phyloP scores from a whole-genome alignment of 1,140 invertebrate species.

The Drosophila baimaii region DNA sequence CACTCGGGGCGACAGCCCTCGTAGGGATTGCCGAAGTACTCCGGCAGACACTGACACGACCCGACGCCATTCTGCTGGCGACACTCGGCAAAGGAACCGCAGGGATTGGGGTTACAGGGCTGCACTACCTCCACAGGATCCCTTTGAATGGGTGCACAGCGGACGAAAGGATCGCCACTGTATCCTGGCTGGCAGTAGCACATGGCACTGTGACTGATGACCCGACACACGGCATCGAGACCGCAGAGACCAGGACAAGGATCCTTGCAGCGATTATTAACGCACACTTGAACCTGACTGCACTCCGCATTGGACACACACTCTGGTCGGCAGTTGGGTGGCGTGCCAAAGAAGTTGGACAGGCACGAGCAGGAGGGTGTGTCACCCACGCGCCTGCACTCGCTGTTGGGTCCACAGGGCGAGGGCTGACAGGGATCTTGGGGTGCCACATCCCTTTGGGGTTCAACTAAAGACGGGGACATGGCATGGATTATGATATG shows the following conservation, averaged over 20 bases:
- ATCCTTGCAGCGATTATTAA: slow-evolving; percentile 88
- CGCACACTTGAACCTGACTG: slow-evolving; percentile 86
- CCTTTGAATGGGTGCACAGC: slow-evolving; percentile 84
- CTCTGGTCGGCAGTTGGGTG: slow-evolving; percentile 89
- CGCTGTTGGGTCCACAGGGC: slow-evolving; percentile 91
- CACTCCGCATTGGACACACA: slow-evolving; percentile 89
- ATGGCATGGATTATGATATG: background rate
- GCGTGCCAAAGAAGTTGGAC: slow-evolving; percentile 87
- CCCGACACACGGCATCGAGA: slow-evolving; percentile 88
- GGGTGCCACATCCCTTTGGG: slow-evolving; percentile 63
- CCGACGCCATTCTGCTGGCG: slow-evolving; percentile 84
- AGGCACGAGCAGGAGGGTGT: slow-evolving; percentile 87
- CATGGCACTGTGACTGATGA: slow-evolving; percentile 90
- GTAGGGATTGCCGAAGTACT: slow-evolving; percentile 86
- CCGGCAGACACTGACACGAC: slow-evolving; percentile 85
- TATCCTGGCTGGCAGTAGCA: slow-evolving; percentile 89
- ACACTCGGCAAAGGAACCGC: slow-evolving; percentile 86
- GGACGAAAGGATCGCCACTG: slow-evolving; percentile 89
- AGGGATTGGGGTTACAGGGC: slow-evolving; percentile 86
- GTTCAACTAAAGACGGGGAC: slow-evolving; percentile 63
- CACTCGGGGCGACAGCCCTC: slow-evolving; percentile 87
- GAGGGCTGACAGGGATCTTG: slow-evolving; percentile 89
- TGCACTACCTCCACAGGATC: slow-evolving; percentile 81
- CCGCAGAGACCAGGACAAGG: slow-evolving; percentile 92
- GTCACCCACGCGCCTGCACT: slow-evolving; percentile 87